These are phyloP conservation scores for Toxotes chatareus DNA, from an alignment of 2,113 vertebrate species.

Conservation along the genomic window DNA sequence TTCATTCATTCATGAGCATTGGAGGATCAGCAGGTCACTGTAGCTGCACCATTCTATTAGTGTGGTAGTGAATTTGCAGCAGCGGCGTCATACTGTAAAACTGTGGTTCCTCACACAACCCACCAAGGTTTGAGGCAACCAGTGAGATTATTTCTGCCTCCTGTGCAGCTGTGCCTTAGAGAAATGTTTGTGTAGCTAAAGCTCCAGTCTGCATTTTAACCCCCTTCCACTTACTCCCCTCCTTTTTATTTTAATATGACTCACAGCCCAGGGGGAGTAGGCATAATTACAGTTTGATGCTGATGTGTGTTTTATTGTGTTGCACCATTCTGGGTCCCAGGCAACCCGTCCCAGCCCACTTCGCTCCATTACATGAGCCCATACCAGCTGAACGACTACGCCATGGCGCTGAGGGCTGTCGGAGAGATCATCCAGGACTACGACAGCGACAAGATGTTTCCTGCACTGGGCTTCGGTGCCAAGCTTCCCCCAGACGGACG, in stretches of 20 bases:
- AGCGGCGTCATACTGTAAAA: not conserved
- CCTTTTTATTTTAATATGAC: conserved; percentile 44
- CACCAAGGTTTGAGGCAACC: conserved; percentile 12
- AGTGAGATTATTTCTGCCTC: conserved; percentile 30
- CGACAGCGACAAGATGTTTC: conserved; percentile 98
- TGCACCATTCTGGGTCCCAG: conserved; percentile 78
- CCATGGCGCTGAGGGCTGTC: conserved; percentile 94
- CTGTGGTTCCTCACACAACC: not conserved
- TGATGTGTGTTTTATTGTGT: conserved; percentile 54
- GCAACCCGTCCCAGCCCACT: conserved; percentile 96
- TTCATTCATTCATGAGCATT: not conserved
- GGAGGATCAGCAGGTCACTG: not conserved
- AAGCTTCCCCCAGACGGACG: conserved; percentile 96
- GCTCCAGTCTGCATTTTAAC: conserved; percentile 32
- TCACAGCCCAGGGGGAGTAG: conserved; percentile 38
- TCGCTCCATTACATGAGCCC: conserved; percentile 98
- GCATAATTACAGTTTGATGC: conserved; percentile 46
- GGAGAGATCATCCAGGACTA: conserved; percentile 99
- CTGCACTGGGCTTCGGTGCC: conserved; percentile 96
- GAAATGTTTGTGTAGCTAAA: conserved; percentile 48
- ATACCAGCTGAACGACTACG: conserved; percentile 97
- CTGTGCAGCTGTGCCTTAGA: conserved; percentile 29
- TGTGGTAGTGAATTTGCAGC: not conserved
- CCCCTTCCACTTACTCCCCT: conserved; percentile 39
- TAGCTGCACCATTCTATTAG: not conserved